Evolutionary conservation across 2,888 invertebrate genomes (phyloP).

Genomic region (Marasmarcha lunaedactyla): DNA sequence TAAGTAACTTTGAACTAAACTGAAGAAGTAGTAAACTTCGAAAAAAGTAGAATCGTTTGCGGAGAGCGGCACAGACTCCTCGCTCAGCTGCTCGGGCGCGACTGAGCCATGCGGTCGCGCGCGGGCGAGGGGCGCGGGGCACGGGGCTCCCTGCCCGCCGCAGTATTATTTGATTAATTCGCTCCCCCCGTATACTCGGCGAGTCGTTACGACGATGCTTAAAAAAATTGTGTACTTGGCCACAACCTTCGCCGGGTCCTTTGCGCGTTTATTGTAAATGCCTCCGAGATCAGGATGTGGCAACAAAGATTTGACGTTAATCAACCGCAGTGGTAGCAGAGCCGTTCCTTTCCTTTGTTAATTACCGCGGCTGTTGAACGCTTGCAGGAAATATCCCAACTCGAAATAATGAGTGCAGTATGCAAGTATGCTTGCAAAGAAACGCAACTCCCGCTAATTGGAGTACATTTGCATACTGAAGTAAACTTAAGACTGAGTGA

Average conservation of each 20-base stretch:
- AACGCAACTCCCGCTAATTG: slow-evolving; percentile 58
- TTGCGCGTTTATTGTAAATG: slow-evolving; percentile 62
- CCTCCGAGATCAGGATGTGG: slow-evolving; percentile 48
- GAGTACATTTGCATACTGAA: slow-evolving; percentile 63
- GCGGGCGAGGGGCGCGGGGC: slow-evolving; percentile 24
- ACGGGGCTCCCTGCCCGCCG: slow-evolving; percentile 36
- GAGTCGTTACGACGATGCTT: slow-evolving; percentile 65
- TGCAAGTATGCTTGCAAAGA: slow-evolving; percentile 49
- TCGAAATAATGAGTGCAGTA: slow-evolving; percentile 61
- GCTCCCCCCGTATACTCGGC: slow-evolving; percentile 67
- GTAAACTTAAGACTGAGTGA: slow-evolving; percentile 51
- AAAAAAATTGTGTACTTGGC: slow-evolving; percentile 57
- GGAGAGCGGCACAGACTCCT: slow-evolving; percentile 62
- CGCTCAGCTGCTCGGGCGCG: slow-evolving; percentile 54
- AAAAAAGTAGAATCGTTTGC: slow-evolving; percentile 58
- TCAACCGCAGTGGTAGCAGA: slow-evolving; percentile 53
- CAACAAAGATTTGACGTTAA: slow-evolving; percentile 62
- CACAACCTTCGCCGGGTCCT: slow-evolving; percentile 65
- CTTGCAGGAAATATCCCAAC: slow-evolving; percentile 40
- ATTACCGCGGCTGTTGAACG: slow-evolving; percentile 44
- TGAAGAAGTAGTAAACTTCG: slow-evolving; percentile 56
- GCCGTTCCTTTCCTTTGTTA: slow-evolving; percentile 51
- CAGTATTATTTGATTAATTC: slow-evolving; percentile 71
- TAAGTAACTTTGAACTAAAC: slow-evolving; percentile 60
- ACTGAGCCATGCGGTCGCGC: slow-evolving; percentile 64